Evolutionary conservation across 2,797 vertebrate genomes (phyloP).

Genomic region (Helarctos malayanus): DNA sequence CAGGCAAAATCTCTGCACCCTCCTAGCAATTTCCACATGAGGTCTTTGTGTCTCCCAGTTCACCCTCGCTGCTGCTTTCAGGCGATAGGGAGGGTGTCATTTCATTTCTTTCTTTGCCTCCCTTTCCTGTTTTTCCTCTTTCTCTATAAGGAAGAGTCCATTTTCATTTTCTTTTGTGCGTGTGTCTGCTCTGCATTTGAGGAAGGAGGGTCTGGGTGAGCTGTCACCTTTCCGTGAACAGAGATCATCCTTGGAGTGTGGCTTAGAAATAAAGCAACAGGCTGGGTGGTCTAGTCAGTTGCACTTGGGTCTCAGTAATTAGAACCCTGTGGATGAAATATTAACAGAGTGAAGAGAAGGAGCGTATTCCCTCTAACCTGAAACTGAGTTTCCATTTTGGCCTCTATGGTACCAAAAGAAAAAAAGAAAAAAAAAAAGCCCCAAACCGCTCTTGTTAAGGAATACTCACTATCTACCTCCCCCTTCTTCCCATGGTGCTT

Average conservation of each 20-base stretch:
- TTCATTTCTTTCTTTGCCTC: constrained; percentile 19
- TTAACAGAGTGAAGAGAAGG: not conserved
- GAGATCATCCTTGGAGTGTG: not conserved
- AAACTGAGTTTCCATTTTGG: not conserved
- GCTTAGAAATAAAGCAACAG: not conserved
- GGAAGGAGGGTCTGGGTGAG: not conserved
- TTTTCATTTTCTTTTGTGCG: constrained; percentile 39
- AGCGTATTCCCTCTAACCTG: not conserved
- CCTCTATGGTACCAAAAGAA: not conserved
- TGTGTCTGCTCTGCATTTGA: not conserved
- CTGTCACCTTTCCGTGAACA: constrained; percentile 23
- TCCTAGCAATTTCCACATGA: not conserved
- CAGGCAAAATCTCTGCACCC: constrained; percentile 10
- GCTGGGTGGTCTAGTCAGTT: not conserved
- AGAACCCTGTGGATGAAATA: not conserved
- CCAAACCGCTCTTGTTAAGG: not conserved
- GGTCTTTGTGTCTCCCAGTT: not conserved
- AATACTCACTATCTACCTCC: not conserved
- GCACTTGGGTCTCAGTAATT: not conserved
- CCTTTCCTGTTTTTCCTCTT: not conserved
- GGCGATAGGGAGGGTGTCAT: not conserved
- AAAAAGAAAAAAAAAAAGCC: not conserved
- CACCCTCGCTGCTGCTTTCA: not conserved
- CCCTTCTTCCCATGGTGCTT: not conserved
- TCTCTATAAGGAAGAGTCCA: not conserved